Evolutionary conservation across 2,113 vertebrate species (phyloP), one percentile per base, ranked within the genome.

Genomic region (Poeciliopsis retropinna): DNA sequence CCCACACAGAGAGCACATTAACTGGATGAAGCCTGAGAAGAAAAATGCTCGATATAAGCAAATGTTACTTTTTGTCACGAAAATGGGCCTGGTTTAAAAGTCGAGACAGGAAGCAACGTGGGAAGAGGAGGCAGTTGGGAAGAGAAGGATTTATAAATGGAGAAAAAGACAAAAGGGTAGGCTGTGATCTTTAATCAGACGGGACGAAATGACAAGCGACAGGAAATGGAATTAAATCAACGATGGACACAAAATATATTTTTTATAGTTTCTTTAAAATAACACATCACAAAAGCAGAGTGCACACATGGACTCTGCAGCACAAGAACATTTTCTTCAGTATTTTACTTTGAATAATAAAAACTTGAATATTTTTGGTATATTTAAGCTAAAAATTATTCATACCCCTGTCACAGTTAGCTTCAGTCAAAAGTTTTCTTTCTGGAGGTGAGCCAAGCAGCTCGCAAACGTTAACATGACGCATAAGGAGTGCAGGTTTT

Each of bases 1-100:
- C 70, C 70, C 79, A 81, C 64, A 75, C 3, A n/a, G 61, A 65
- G 67, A 76, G 68, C 25, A 73, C 77, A 79, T 81, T 72, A 72
- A 72, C 74, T 69, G n/a, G 60, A 44, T 69, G 63, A 37, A n/a
- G 31, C 14, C 28, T 28, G 3, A 27, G 57, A 71, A 29, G 60
- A 81, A 66, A 47, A 64, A 75, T 32, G 13, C 37, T 28, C 0
- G 28, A 7, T 10, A 37, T 60, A 28, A 47, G 54, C 1, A 1
- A 57, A 31, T 44, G 47, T 47, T 27, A 28, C 32, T 32, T 61
- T 73, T 32, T 70, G 41, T 25, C 25, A 9, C 9, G 6, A 61
- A n/a, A 54, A 68, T 28, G 27, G 29, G 12, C 28, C 28, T 37
- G 30, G 22, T 65, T 75, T 73, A 8, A 41, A 78, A 61, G 61